Base-by-base conservation (phyloP, 2,113 vertebrate species). In the Lampris megalopsis region DNA sequence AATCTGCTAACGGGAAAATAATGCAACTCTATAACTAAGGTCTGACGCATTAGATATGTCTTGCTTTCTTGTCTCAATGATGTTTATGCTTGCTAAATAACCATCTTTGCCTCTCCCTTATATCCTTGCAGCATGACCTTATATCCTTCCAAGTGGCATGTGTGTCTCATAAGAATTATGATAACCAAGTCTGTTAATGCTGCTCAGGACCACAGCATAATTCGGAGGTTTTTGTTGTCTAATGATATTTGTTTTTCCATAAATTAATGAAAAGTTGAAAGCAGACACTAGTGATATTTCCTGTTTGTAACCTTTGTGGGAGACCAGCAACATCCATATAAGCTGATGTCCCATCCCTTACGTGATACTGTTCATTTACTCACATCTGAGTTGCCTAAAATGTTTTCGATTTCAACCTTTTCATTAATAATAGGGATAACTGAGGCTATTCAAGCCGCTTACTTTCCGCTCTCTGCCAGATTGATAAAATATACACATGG, bases 231-330 rank as follows among this genome's bases (percentile, higher is more conserved):
- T 42, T 68, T 63, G 71, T 69, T 80, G 75, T 60, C 54, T 62
- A 53, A 70, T 68, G 63, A 68, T 77, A 77, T 85, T 88, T 77
- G 63, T 74, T 71, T 73, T 69, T 72, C 47, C 56, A 45, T 54
- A 71, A 71, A 80, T 81, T 88, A 80, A 80, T 71, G 71, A 64
- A 56, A 64, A 73, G 72, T 60, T 63, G 35, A 54, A 50, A 36
- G 57, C 66, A 70, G 38, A 10, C 60, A 42, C 57, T 6, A 49
- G 63, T 85, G 76, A 74, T 70, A 75, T 87, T 84, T 83, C 68
- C 54, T 57, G 47, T 63, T 61, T 63, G 38, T 63, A 60, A 49
- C 68, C 82, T 54, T 57, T 4, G 58, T 43, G 54, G 63, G 45
- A 45, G 13, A 56, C 40, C 56, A 75, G 42, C 61, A 47, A 42